Percentiles rank a stretch among this genome's conserved stretches.
Evolutionary conservation across 2,888 invertebrate species (phyloP).

Genomic region (Carpatolechia fugitivella): DNA sequence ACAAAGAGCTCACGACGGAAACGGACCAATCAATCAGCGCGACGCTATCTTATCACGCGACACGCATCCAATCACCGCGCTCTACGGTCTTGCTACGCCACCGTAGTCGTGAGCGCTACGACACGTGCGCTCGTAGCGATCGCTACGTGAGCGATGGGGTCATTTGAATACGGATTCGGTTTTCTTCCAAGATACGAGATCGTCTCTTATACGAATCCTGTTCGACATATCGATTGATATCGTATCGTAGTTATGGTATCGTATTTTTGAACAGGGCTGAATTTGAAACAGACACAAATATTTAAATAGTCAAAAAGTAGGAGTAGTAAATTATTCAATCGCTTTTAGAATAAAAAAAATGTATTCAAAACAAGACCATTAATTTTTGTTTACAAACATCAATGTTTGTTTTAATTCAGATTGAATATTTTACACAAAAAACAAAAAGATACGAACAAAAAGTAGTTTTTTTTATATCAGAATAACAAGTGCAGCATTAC

Average conservation of each 20-base stretch:
- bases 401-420: no score
- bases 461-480: no score
- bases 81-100: conserved; percentile 7
- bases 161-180: conserved; percentile 8
- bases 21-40: conserved; percentile 14
- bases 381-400: no score
- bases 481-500: no score
- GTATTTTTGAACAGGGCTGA: neutral
- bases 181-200: neutral
- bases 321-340: no score
- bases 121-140: neutral
- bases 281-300: conserved; percentile 3
- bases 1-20: neutral
- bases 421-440: no score
- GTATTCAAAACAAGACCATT: no score
- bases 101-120: conserved; percentile 8
- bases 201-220: neutral
- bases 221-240: conserved; percentile 6
- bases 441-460: no score
- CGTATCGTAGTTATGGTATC: conserved; percentile 4
- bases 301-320: neutral
- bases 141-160: conserved; percentile 11
- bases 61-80: conserved; percentile 11
- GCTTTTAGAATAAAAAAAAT: no score
- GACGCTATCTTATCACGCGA: conserved; percentile 5